A percentile compares a stretch with the other conserved stretches of the same genome.
phyloP scores from a whole-genome alignment of 2,113 vertebrate genomes.

The Eulemur rufifrons region DNA sequence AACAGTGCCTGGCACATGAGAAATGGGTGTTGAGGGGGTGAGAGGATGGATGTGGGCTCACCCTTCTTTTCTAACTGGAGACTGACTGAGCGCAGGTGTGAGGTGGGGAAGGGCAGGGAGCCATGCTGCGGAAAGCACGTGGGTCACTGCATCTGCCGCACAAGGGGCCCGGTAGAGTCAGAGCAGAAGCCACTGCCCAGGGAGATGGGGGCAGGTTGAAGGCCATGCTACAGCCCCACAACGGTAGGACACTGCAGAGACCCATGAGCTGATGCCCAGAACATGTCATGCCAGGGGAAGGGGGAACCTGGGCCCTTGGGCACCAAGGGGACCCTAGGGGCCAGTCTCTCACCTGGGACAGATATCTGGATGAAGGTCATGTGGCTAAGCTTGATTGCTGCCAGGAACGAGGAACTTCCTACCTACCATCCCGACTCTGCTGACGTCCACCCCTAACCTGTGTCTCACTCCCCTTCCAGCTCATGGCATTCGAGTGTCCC shows the following conservation, averaged over 20 bases:
- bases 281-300: neutral
- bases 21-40: neutral
- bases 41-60: rapidly evolving
- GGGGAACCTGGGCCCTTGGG: neutral
- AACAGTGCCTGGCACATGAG: neutral
- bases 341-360: neutral
- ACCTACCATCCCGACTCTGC: rapidly evolving
- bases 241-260: rapidly evolving
- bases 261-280: neutral
- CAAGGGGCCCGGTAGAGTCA: neutral
- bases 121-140: rapidly evolving
- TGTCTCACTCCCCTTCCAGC: too few relatives aligned
- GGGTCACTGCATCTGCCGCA: neutral
- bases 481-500: neutral
- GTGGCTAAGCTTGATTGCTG: neutral
- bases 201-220: neutral
- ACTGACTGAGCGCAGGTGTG: neutral
- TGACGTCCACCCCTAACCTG: neutral
- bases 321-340: neutral
- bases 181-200: neutral
- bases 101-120: neutral
- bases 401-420: neutral
- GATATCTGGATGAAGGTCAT: neutral
- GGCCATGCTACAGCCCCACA: neutral
- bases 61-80: neutral